Evolutionary conservation across 2,113 vertebrate genomes (phyloP).

Genomic region (Colistium nudipinnis): DNA sequence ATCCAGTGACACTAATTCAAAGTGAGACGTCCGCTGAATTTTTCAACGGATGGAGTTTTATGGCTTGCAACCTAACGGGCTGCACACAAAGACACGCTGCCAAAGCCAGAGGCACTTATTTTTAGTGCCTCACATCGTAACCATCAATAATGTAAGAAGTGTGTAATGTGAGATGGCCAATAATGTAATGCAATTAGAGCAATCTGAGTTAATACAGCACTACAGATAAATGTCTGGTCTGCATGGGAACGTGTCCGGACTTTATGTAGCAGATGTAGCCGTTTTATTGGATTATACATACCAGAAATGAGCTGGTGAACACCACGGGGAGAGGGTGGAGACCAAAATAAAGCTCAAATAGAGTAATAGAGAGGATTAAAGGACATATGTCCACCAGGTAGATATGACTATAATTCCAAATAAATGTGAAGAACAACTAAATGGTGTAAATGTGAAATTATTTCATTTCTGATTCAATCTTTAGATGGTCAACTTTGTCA

Average conservation of each 20-base stretch:
- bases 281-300: too few relatives aligned
- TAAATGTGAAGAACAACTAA: too few relatives aligned
- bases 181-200: conserved; percentile 24
- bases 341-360: too few relatives aligned
- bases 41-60: conserved; percentile 19
- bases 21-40: neutral
- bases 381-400: too few relatives aligned
- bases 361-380: too few relatives aligned
- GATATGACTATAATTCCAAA: too few relatives aligned
- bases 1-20: conserved; percentile 8
- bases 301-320: too few relatives aligned
- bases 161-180: conserved; percentile 15
- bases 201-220: neutral
- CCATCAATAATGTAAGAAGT: conserved; percentile 35
- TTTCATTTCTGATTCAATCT: too few relatives aligned
- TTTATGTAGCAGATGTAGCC: too few relatives aligned
- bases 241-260: neutral
- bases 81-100: conserved; percentile 16
- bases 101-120: conserved; percentile 10
- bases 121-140: conserved; percentile 29
- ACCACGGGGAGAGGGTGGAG: too few relatives aligned
- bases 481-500: too few relatives aligned
- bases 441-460: too few relatives aligned
- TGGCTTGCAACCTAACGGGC: conserved; percentile 19
- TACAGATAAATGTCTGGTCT: neutral